A percentile compares a stretch with the other conserved stretches of the same genome.
phyloP scores from a whole-genome alignment of 2,888 invertebrate species.

The Meliscaeva auricollis region DNA sequence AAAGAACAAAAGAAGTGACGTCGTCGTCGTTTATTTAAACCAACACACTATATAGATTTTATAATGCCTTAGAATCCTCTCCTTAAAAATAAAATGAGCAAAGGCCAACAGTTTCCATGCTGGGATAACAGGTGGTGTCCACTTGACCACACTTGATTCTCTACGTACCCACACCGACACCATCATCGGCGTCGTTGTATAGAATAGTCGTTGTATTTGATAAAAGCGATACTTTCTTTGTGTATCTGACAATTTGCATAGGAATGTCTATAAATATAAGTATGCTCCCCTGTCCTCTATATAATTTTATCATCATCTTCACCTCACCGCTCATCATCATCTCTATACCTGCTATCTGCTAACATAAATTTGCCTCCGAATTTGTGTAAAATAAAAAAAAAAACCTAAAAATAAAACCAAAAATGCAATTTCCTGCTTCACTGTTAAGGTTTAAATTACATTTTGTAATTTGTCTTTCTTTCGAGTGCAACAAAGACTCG shows the following conservation, averaged over 20 bases:
- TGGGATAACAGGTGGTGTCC: constrained; percentile 46
- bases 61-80: constrained; percentile 12
- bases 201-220: background rate
- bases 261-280: background rate
- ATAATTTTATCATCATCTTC: background rate
- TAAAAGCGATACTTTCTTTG: constrained; percentile 7
- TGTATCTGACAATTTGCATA: constrained; percentile 36
- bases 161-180: background rate
- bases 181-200: background rate
- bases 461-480: constrained; percentile 26
- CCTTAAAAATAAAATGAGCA: constrained; percentile 8
- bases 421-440: constrained; percentile 37
- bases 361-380: constrained; percentile 19
- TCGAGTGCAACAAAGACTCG: background rate
- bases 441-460: constrained; percentile 44
- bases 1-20: background rate
- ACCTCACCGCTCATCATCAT: background rate
- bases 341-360: background rate
- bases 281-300: background rate
- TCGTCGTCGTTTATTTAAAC: background rate
- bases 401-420: constrained; percentile 36
- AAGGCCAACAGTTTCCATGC: constrained; percentile 33
- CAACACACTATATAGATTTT: background rate
- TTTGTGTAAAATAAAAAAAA: background rate
- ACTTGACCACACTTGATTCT: constrained; percentile 38